Percentiles rank a stretch among this genome's conserved stretches.
phyloP scores from a whole-genome alignment of 2,888 invertebrate species.

The Caprella mutica region DNA sequence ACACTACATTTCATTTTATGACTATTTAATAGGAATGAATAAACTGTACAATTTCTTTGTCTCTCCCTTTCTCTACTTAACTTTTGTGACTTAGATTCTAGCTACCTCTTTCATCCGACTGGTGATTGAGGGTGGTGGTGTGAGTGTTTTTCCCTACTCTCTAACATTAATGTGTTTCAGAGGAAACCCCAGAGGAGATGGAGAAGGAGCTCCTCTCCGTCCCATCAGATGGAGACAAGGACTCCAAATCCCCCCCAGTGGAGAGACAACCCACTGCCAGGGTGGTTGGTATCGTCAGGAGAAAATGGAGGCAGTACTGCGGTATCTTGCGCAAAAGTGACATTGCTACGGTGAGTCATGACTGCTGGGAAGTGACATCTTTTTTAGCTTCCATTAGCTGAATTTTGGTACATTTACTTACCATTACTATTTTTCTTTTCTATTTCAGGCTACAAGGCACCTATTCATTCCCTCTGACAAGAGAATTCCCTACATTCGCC shows the following conservation, averaged over 20 bases:
- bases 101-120: not conserved
- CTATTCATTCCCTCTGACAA: conserved; percentile 89
- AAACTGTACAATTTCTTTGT: not conserved
- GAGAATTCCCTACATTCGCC: conserved; percentile 83
- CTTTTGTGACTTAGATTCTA: not conserved
- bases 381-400: too few species aligned
- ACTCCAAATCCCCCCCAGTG: too few species aligned
- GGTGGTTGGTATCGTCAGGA: conserved; percentile 85
- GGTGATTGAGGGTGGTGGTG: not conserved
- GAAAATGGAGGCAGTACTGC: conserved; percentile 97
- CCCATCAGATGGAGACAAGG: too few species aligned
- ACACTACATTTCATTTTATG: too few species aligned
- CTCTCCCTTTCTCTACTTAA: not conserved
- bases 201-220: too few species aligned
- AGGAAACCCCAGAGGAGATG: too few species aligned
- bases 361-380: too few species aligned
- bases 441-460: conserved; percentile 45
- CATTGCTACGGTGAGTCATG: conserved; percentile 19
- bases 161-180: not conserved
- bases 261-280: conserved; percentile 36
- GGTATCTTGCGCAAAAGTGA: conserved; percentile 58
- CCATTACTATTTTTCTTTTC: not conserved
- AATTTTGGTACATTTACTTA: too few species aligned
- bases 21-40: too few species aligned
- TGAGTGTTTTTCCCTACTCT: not conserved